Base-by-base conservation (phyloP, 2,888 invertebrate species). In the Drosophila imparisetae region DNA sequence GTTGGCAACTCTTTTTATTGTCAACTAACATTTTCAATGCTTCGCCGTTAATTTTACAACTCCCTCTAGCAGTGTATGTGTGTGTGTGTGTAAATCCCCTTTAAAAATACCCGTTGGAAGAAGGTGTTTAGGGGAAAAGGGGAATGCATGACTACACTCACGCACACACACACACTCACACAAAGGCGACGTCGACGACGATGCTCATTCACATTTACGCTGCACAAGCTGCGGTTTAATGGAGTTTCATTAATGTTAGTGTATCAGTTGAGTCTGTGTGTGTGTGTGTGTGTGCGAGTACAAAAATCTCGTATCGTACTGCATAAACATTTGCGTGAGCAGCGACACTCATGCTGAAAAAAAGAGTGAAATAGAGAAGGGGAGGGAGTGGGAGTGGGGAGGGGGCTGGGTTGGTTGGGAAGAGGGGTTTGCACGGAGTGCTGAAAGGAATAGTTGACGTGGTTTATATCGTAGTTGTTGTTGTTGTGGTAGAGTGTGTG, bases 241-340 rank as follows among this genome's bases (percentile, higher is more conserved):
- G 70, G 69, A 74, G 68, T 77, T 79, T 84, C 70, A 72, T 80
- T 83, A 77, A 71, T 80, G 78, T 80, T 76, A 65, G 68, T 81
- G 66, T 73, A 58, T 70, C 66, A 71, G 77, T 72, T 53, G 57
- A 74, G 45, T 61, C 34, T 62, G 63, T 66, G 70, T 45, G 27
- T 71, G 64, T 67, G 68, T 72, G 42, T 61, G 59, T 68, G 67
- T 61, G 72, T 75, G 57, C 76, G 75, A 68, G 66, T 67, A 78
- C 78, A 70, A 82, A 86, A 81, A 67, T 75, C 72, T 66, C 61
- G 53, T 65, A 58, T 34, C 53, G 66, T 66, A 78, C 67, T 78
- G 75, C 65, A 83, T 75, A 78, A 80, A 73, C 72, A 86, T 79
- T 79, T 83, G 80, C 81, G 81, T 79, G 78, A 69, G 72, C 30